Base-by-base conservation (phyloP, 2,797 vertebrate species). In the Erpetoichthys calabaricus region DNA sequence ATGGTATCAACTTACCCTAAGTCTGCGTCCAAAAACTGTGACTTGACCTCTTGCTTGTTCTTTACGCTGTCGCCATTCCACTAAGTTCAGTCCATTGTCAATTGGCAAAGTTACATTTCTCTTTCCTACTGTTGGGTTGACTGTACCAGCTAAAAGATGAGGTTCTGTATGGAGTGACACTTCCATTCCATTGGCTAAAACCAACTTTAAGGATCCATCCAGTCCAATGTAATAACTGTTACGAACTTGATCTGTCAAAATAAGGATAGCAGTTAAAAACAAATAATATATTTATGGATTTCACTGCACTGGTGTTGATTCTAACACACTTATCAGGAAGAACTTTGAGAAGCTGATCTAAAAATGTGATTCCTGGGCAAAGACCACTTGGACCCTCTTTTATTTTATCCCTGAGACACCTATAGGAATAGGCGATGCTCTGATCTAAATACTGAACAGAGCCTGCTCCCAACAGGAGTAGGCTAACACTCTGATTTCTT, bases 121-220 rank as follows among this genome's bases (percentile, higher is more conserved):
- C 75, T 88, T 94, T 75, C 94, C 93, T 68, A 98, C 91, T 0
- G 94, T 97, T 50, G 96, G 96, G 78, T 94, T 98, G 67, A 97
- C 91, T 0, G 96, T 98, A 61, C 96, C 92, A 0, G 94, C 91
- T 75, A 98, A 84, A 52, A 97, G 87, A 74, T 99, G 96, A 0
- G 95, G 96, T 70, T 99, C 95, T 0, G 94, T 99, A 73, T 97
- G 91, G 67, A 99, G 78, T 0, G 91, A 90, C 69, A 99, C 94
- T 70, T 98, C 95, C 95, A 99, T 98, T n/a, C 95, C 94, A 0
- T 98, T 98, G 64, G 94, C 94, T 4, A 98, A 74, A 64, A 98
- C 90, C 58, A 98, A 79, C 3, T 91, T 78, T 69, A 99, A 82
- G 0, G 96, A 97, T 46, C 95, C 94, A 0, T 98, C 95, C 0